Conservation (phyloP, 1,140 invertebrate genomes). For the Drosophila paulistorum region DNA sequence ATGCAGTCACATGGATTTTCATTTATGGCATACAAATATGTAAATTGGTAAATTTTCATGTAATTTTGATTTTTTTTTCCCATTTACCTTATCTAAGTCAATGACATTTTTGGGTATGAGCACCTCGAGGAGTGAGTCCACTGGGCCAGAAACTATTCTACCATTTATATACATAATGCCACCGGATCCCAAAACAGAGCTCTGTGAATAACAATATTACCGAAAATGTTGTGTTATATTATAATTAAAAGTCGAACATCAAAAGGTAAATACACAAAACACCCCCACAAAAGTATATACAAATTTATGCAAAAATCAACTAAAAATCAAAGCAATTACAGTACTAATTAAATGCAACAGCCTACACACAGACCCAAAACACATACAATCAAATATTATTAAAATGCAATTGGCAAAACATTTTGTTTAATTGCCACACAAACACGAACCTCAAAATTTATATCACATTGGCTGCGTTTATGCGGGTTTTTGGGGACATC, state of each 20-base stretch:
- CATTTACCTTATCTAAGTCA: conserved; percentile 78
- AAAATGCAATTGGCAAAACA: conserved; percentile 23
- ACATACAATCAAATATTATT: conserved; percentile 9
- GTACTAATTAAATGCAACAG: conserved; percentile 34
- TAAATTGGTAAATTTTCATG: neutral
- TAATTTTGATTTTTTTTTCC: neutral
- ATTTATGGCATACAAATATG: neutral
- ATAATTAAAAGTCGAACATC: conserved; percentile 15
- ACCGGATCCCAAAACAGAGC: conserved; percentile 74
- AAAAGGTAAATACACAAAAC: conserved; percentile 11
- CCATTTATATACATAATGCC: conserved; percentile 79
- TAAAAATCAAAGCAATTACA: conserved; percentile 40
- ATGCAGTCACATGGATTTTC: neutral
- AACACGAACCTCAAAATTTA: conserved; percentile 76
- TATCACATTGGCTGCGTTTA: conserved; percentile 73
- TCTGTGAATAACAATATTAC: conserved; percentile 45
- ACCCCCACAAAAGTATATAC: neutral
- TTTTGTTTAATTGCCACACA: conserved; percentile 45
- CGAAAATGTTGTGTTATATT: conserved; percentile 16
- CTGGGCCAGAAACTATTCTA: conserved; percentile 79
- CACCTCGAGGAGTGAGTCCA: conserved; percentile 71
- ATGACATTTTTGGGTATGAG: conserved; percentile 73
- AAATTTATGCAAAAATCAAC: conserved; percentile 1
- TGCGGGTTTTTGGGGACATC: conserved; percentile 72
- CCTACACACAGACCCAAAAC: conserved; percentile 23